Percentiles rank a stretch among this genome's conserved stretches.
These are phyloP conservation scores for Progne subis DNA, from an alignment of 2,113 vertebrate species.

Conservation along the genomic window DNA sequence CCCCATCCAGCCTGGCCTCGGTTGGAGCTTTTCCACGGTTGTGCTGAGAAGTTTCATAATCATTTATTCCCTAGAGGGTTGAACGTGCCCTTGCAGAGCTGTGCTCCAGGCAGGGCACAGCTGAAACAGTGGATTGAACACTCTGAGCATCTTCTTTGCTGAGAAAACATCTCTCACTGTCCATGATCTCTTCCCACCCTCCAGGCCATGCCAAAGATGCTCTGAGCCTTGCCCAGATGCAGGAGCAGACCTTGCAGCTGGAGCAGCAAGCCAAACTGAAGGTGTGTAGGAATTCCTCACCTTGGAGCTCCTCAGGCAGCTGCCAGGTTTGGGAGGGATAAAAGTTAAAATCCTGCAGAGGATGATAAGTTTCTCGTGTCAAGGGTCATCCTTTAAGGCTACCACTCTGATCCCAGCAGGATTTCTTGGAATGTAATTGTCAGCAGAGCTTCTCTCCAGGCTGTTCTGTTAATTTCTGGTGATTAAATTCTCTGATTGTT, in stretches of 20 bases:
- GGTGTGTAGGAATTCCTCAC: slow-evolving; percentile 56
- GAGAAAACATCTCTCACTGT: rapidly evolving
- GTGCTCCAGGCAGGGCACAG: rapidly evolving
- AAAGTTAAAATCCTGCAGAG: rapidly evolving
- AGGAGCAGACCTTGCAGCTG: slow-evolving; percentile 90
- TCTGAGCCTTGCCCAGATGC: slow-evolving; percentile 88
- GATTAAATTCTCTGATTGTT: rapidly evolving
- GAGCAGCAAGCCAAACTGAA: slow-evolving; percentile 92
- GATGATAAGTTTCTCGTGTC: rapidly evolving
- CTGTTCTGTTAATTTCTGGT: rapidly evolving
- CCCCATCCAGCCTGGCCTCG: background rate
- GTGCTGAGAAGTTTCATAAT: rapidly evolving
- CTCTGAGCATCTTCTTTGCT: rapidly evolving
- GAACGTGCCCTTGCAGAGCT: rapidly evolving
- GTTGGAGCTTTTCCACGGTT: rapidly evolving
- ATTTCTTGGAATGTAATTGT: rapidly evolving
- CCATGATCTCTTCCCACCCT: rapidly evolving
- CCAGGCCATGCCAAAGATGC: slow-evolving; percentile 94
- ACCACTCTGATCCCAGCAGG: rapidly evolving
- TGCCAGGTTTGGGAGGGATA: too few species aligned
- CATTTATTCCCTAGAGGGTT: rapidly evolving
- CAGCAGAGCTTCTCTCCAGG: rapidly evolving
- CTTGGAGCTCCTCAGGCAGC: rapidly evolving
- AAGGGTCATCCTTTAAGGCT: background rate
- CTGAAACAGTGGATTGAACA: rapidly evolving